Evolutionary conservation across 2,797 vertebrate species (phyloP).

Genomic region (Natrix natrix): DNA sequence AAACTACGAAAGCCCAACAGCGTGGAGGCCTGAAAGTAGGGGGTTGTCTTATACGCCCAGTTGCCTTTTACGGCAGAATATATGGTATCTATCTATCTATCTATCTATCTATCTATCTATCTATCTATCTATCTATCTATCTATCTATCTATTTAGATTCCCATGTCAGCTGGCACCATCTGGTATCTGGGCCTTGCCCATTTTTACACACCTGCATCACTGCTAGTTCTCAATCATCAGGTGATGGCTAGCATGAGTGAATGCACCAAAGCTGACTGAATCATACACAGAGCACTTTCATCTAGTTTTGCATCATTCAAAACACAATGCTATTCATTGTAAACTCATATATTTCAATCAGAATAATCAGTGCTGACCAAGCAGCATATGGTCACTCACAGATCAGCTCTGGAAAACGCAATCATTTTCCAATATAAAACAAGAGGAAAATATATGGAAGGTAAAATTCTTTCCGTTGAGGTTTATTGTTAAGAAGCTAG

Average conservation of each 20-base stretch:
- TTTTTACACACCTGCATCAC: neutral
- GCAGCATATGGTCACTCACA: neutral
- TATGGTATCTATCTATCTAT: neutral
- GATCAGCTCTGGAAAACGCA: neutral
- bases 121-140: neutral
- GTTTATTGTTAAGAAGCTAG: neutral
- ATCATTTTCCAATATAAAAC: neutral
- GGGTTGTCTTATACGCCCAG: too few species aligned
- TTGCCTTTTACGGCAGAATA: too few species aligned
- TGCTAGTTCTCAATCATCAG: neutral
- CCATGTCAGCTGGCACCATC: neutral
- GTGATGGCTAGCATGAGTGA: neutral
- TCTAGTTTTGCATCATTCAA: neutral
- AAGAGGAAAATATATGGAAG: neutral
- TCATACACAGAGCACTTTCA: neutral
- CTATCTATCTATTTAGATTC: neutral
- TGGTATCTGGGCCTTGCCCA: neutral
- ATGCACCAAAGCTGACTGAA: neutral
- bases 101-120: neutral
- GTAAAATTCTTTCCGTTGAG: neutral
- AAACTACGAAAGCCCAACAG: too few species aligned
- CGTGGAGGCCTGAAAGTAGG: too few species aligned
- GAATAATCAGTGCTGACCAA: neutral
- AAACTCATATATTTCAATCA: neutral
- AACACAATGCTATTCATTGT: neutral